Evolutionary conservation across 2,113 vertebrate species (phyloP).

Genomic region (Bubalus kerabau): DNA sequence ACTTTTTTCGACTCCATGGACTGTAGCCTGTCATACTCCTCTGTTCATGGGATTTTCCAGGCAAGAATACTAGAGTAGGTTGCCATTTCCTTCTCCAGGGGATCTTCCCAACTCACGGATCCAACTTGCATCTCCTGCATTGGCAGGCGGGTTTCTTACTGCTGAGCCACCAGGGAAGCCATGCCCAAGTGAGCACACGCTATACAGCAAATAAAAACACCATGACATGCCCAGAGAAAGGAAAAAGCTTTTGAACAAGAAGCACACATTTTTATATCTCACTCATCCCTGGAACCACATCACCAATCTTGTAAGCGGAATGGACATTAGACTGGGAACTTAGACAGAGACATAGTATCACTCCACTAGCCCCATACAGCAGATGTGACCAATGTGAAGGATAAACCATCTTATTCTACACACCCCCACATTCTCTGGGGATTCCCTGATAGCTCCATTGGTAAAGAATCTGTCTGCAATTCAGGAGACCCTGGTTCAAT

Average conservation of each 20-base stretch:
- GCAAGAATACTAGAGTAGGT: background rate
- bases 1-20: background rate
- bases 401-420: background rate
- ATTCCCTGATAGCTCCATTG: background rate
- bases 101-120: background rate
- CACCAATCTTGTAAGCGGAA: too few species aligned
- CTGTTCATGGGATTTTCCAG: background rate
- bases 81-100: background rate
- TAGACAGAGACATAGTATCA: background rate
- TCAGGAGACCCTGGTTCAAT: background rate
- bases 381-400: too few species aligned
- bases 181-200: accelerated
- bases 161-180: background rate
- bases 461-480: background rate
- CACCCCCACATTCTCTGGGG: background rate
- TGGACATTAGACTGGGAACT: background rate
- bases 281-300: background rate
- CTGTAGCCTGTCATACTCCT: background rate
- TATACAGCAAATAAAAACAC: background rate
- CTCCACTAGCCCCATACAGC: accelerated
- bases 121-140: background rate
- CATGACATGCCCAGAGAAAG: background rate
- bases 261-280: background rate
- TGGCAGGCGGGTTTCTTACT: background rate
- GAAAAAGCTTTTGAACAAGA: background rate